phyloP scores from a whole-genome alignment of 64 coral and sea anemone genomes.

The Montipora efflorescens region DNA sequence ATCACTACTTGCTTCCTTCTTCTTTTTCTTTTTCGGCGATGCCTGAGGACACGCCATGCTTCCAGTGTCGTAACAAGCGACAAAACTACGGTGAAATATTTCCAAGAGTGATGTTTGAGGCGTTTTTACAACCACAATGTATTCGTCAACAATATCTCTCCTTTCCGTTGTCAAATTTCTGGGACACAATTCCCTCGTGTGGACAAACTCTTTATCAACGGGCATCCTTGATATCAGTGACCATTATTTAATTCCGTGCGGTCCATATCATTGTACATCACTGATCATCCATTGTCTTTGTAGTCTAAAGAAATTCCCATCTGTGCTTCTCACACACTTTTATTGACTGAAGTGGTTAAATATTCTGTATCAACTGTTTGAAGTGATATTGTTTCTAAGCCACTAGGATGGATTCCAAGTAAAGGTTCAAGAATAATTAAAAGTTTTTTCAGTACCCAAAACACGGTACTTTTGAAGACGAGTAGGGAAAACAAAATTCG shows the following conservation, averaged over 20 bases:
- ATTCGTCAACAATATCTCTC: constrained; percentile 7
- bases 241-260: constrained; percentile 9
- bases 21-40: constrained; percentile 44
- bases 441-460: not conserved
- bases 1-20: constrained; percentile 21
- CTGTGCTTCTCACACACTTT: not conserved
- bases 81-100: constrained; percentile 25
- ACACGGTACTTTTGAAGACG: not conserved
- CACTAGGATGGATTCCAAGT: not conserved
- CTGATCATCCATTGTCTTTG: not conserved
- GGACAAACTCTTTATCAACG: constrained; percentile 18
- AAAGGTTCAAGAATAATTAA: not conserved
- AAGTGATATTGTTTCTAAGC: not conserved
- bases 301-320: constrained; percentile 2
- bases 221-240: constrained; percentile 15
- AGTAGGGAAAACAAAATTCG: not conserved
- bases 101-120: constrained; percentile 14
- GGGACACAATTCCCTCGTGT: constrained; percentile 36
- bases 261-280: not conserved
- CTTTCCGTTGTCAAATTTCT: constrained; percentile 4
- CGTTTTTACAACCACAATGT: constrained; percentile 22
- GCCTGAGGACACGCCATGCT: constrained; percentile 31
- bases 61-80: not conserved
- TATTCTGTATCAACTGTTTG: not conserved
- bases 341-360: not conserved